These are phyloP conservation scores for Mormyrops attenuatus DNA, from an alignment of 2,797 vertebrate species.

Conservation along the genomic window DNA sequence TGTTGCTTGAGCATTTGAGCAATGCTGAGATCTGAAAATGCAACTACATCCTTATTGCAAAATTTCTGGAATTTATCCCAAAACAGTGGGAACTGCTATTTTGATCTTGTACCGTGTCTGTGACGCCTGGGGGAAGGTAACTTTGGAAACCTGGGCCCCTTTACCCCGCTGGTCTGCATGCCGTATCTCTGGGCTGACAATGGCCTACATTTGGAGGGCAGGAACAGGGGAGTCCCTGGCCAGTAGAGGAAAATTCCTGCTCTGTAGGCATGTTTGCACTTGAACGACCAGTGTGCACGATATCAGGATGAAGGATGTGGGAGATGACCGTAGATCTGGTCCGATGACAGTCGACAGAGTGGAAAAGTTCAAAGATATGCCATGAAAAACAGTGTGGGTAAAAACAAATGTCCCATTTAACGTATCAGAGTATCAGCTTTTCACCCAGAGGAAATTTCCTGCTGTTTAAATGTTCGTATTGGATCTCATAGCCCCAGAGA, in stretches of 20 bases:
- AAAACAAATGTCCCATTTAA: neutral
- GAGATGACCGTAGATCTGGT: neutral
- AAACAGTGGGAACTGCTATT: slow-evolving; percentile 4
- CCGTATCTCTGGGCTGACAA: neutral
- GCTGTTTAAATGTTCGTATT: neutral
- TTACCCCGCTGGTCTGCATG: neutral
- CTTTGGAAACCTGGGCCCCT: neutral
- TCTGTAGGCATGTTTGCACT: neutral
- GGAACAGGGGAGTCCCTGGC: neutral
- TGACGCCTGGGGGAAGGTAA: neutral
- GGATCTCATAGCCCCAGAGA: neutral
- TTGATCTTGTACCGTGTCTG: neutral
- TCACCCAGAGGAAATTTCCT: neutral
- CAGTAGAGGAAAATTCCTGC: neutral
- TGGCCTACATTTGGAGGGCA: neutral
- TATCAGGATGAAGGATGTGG: neutral
- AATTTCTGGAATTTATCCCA: neutral
- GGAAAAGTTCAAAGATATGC: neutral
- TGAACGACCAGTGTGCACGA: neutral
- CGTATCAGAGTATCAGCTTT: neutral
- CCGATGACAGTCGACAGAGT: neutral
- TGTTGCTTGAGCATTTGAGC: neutral
- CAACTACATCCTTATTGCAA: neutral
- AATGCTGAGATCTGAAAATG: slow-evolving; percentile 10
- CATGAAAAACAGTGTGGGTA: neutral